A percentile compares a stretch with the other conserved stretches of the same genome.
Conservation (phyloP, 2,113 vertebrate genomes). For the Gopherus evgoodei region DNA sequence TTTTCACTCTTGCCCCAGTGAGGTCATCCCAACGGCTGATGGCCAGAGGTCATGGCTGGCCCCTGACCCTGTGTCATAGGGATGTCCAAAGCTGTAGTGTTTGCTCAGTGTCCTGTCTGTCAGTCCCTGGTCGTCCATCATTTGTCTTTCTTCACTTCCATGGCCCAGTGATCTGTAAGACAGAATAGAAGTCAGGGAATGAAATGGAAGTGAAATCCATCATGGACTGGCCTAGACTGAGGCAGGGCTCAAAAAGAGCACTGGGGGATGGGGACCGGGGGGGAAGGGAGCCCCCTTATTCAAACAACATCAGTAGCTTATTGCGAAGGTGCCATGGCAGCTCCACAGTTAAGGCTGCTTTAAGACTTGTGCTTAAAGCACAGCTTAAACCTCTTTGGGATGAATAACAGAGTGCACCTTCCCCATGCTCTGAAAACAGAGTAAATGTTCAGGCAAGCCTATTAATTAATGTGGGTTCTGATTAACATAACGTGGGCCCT, state of each 20-base stretch:
- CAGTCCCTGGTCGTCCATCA: conserved; percentile 38
- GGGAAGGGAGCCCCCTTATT: too few species aligned
- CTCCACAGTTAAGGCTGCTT: background rate
- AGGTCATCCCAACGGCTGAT: background rate
- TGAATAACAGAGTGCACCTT: background rate
- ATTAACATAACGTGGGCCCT: background rate
- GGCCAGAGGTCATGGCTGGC: background rate
- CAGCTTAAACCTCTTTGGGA: background rate
- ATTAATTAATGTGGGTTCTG: background rate
- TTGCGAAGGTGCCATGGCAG: background rate
- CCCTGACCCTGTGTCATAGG: too few species aligned
- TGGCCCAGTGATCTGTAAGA: conserved; percentile 73
- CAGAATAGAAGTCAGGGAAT: background rate
- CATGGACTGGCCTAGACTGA: background rate
- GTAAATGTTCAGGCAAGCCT: background rate
- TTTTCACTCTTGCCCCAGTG: background rate
- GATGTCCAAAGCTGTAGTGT: too few species aligned
- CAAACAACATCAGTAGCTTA: rapidly evolving
- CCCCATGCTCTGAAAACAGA: background rate
- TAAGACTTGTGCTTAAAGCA: background rate
- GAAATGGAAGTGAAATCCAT: background rate
- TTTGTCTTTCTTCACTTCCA: conserved; percentile 43
- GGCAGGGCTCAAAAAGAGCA: background rate
- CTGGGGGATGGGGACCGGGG: background rate
- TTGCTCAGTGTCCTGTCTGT: background rate